Evolutionary conservation across 2,888 invertebrate genomes (phyloP), one percentile per base, ranked within the genome.

Genomic region (Nomada ruficornis): DNA sequence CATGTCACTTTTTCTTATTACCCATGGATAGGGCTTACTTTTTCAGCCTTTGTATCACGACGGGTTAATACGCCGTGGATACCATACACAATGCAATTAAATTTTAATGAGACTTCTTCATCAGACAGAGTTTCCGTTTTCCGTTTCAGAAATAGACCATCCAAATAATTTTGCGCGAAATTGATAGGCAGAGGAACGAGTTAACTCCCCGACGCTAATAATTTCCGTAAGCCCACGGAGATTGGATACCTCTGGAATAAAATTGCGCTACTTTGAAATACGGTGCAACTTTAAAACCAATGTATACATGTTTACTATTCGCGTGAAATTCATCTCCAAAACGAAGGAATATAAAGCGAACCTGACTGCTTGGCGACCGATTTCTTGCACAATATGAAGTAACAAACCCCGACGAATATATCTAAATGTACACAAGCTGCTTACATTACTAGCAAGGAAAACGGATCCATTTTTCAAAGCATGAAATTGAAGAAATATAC

Each of bases 101-200:
- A 75, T 78, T 68, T 68, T 55, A 74, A 44, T 23, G 67, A 75
- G 67, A 47, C 47, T 67, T 74, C 77, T 75, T 67, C 67, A 42
- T 68, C 67, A 75, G 36, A 26, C 60, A 23, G 47, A 75, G 67
- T 62, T 65, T 52, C 60, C 68, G 68, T 57, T 68, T 68, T 65
- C 60, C 74, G 36, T 78, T 75, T 71, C 67, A 62, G 77, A 75
- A 78, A 75, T 78, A 62, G 62, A 75, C 75, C 75, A 63, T 7
- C 54, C 62, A 75, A 78, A 78, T 75, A 78, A 67, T 75, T 75
- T 68, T 68, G 13, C 77, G 36, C 54, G 62, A 75, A 78, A 78
- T 68, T 78, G 67, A 75, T 75, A 78, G 75, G 60, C 60, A 55
- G 62, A 62, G 75, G 23, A 68, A 78, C 67, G 77, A 67, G 67